A percentile compares a stretch with the other conserved stretches of the same genome.
These are phyloP conservation scores for Cremastobaeus sp. DNA, from an alignment of 2,888 invertebrate species.

Conservation along the genomic window DNA sequence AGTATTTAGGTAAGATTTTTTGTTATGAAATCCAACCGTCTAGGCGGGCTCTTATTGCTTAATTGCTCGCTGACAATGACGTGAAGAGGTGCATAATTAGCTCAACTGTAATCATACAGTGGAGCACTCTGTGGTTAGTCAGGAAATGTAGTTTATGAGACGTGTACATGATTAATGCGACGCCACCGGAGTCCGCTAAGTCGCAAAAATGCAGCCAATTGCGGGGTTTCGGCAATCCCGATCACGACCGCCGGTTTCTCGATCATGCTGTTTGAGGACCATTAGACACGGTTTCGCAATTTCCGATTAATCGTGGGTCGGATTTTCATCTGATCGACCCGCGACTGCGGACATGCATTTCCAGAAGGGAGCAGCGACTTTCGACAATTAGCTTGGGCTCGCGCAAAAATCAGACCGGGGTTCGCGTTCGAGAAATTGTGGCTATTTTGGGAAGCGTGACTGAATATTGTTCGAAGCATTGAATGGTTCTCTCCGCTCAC, in stretches of 20 bases:
- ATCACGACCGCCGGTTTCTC: no score
- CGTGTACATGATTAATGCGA: constrained; percentile 23
- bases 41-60: constrained; percentile 39
- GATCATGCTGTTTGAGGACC: not conserved
- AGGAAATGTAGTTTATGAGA: constrained; percentile 18
- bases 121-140: constrained; percentile 9
- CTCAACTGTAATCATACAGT: constrained; percentile 29
- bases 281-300: not conserved
- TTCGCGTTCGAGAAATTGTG: constrained; percentile 31
- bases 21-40: constrained; percentile 44
- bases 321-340: not conserved
- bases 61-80: constrained; percentile 50
- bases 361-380: constrained; percentile 3
- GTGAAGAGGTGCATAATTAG: constrained; percentile 38
- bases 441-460: constrained; percentile 42
- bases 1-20: constrained; percentile 33
- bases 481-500: constrained; percentile 35
- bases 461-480: constrained; percentile 37
- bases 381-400: constrained; percentile 5
- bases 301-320: not conserved
- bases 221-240: no score
- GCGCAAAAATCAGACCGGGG: not conserved
- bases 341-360: constrained; percentile 14
- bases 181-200: constrained; percentile 1
- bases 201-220: no score